Conservation (phyloP, 2,797 vertebrate species). For the Trematomus bernacchii region DNA sequence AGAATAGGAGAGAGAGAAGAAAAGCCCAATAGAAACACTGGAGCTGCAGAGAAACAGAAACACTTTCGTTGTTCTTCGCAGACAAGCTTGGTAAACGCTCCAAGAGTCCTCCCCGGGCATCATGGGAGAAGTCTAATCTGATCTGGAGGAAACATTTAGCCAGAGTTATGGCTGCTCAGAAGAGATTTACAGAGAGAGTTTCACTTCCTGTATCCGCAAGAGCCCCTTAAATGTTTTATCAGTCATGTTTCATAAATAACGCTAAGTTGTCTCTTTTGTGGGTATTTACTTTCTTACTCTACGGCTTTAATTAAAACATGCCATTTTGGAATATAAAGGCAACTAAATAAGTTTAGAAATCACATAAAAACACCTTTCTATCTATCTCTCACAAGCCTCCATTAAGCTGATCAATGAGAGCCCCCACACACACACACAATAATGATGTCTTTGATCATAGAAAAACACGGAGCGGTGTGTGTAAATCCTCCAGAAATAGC, state of each 20-base stretch:
- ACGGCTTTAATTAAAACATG: constrained; percentile 15
- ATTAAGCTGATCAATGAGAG: constrained; percentile 39
- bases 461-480: neutral
- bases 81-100: constrained; percentile 23
- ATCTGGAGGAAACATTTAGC: constrained; percentile 47
- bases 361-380: neutral
- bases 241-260: constrained; percentile 36
- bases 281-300: neutral
- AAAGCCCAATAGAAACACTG: constrained; percentile 4
- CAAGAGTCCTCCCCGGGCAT: constrained; percentile 30
- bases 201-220: constrained; percentile 13
- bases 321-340: neutral
- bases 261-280: neutral
- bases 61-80: neutral
- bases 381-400: constrained; percentile 14
- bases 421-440: too few relatives aligned
- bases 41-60: neutral
- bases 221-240: constrained; percentile 40
- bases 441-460: too few relatives aligned
- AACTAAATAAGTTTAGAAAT: neutral
- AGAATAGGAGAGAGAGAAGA: constrained; percentile 4
- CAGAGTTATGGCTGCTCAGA: constrained; percentile 10
- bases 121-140: constrained; percentile 25
- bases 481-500: constrained; percentile 19
- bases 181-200: constrained; percentile 20